Base-by-base conservation (phyloP, 2,797 vertebrate genomes). In the Xenops minutus region DNA sequence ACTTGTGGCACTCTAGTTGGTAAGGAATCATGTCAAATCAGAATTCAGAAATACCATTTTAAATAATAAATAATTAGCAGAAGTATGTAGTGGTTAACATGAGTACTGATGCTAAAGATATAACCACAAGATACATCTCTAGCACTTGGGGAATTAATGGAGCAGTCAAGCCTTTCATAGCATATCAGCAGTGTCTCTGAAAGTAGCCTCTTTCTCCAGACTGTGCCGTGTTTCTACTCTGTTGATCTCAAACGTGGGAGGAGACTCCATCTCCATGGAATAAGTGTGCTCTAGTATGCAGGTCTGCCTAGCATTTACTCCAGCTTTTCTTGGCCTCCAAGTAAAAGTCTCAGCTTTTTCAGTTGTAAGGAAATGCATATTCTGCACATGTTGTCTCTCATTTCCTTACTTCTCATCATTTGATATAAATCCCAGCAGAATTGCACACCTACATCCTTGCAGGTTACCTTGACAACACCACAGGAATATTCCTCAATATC, bases 381-480 rank as follows among this genome's bases (percentile, higher is more conserved):
- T 90, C 51, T 87, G 37, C 36, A 29, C 9, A 3, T 14, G 1
- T 62, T 88, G 15, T 9, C 30, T 92, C 59, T 78, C 55, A 26
- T 76, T 84, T 89, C 26, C 21, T 37, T 73, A 51, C 14, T 59
- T 92, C 49, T 72, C 30, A 7, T 85, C 1, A 0, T 63, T 79
- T 41, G 52, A 46, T 56, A 63, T 13, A 85, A 92, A 52, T 0
- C 0, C 59, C 44, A 82, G 63, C 39, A 86, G 52, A 86, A 73
- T 34, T 43, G 22, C 56, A 63, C 43, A 49, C 34, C 17, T 78
- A 43, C 19, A 5, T 79, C n/a, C 34, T 90, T 75, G 29, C 63
- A 62, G 62, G 85, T 95, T 94, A 46, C 95, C 88, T 73, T 73
- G 90, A 32, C 90, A 89, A 69, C 73, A 66, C 51, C 51, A 55